These are phyloP conservation scores for Drosophila kepulauana DNA, from an alignment of 1,140 invertebrate species.

Conservation along the genomic window DNA sequence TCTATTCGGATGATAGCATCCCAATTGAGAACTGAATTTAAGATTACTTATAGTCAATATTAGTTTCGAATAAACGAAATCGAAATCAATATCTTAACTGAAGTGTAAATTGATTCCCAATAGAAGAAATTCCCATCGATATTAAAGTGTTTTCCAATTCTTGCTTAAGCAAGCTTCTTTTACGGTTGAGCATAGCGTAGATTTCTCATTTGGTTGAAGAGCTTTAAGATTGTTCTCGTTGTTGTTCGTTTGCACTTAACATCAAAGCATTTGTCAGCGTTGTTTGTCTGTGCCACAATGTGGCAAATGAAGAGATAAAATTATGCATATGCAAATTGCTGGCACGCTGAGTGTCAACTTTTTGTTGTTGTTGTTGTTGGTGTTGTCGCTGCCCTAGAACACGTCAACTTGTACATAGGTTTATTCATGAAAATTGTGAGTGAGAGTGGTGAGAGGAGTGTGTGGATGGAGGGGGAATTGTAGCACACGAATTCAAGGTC, in stretches of 20 bases:
- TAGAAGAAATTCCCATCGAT: too few species aligned
- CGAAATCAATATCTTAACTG: too few species aligned
- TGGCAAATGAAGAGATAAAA: slow-evolving; percentile 13
- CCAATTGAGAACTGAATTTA: too few species aligned
- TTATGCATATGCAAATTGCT: slow-evolving; percentile 24
- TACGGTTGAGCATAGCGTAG: not conserved
- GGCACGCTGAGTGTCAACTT: slow-evolving; percentile 11
- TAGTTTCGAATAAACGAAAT: too few species aligned
- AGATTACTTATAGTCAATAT: too few species aligned
- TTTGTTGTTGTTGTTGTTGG: not conserved
- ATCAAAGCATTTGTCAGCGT: slow-evolving; percentile 27
- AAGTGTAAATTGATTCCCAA: too few species aligned
- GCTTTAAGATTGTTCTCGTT: not conserved
- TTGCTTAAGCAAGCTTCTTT: not conserved
- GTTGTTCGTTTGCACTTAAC: slow-evolving; percentile 8
- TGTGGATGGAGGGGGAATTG: not conserved
- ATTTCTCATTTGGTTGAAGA: not conserved
- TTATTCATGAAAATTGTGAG: slow-evolving; percentile 1
- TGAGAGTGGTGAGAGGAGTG: not conserved
- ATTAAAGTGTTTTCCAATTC: too few species aligned
- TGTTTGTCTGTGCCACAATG: slow-evolving; percentile 17
- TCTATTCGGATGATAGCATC: too few species aligned
- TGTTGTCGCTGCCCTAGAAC: not conserved
- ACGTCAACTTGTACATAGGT: not conserved
- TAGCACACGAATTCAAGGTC: slow-evolving; percentile 16